Evolutionary conservation across 2,113 vertebrate genomes (phyloP), one percentile per base, ranked within the genome.

Genomic region (Perccottus glenii): DNA sequence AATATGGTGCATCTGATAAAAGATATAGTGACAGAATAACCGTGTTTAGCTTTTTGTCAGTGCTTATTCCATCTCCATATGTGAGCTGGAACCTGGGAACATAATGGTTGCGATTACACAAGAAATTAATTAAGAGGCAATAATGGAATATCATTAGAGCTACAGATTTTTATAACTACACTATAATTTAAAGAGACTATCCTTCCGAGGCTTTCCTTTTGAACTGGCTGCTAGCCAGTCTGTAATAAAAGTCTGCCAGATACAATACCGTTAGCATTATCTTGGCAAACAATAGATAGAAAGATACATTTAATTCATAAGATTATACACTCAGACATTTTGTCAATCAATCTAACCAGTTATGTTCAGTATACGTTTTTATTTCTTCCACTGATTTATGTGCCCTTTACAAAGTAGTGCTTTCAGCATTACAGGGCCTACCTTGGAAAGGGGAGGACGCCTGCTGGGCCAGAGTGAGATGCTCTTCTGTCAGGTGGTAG

Each of bases 391-490:
- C 19, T n/a, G 32, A 46, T 32, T 27, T 19, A 11, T 50, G n/a
- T 32, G n/a, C 48, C 6, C 15, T 51, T 38, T 9, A 14, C 36
- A 42, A 36, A 53, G 50, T 6, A 10, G 7, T 11, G 9, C 27
- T 5, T 33, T 19, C 12, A 32, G 6, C 1, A 19, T 14, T 4
- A 3, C 5, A 27, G 2, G 8, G 62, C 82, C 10, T 60, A 98
- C 96, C 96, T 97, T 98, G 96, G 87, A 99, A 97, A 58, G 96
- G 96, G 83, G 89, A 96, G 93, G 93, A 96, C 1, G 97, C 96
- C 87, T 98, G 96, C 85, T 97, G 96, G 80, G 97, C 97, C 57
- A 96, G 87, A 14, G 94, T 94, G 84, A 99, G 94, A 88, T 99
- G 98, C 74, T 98, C 96, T 88, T 98, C 96, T 5, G 95, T 96